A percentile compares a stretch with the other conserved stretches of the same genome.
phyloP scores from a whole-genome alignment of 2,888 invertebrate species.

The Erebia epiphron region DNA sequence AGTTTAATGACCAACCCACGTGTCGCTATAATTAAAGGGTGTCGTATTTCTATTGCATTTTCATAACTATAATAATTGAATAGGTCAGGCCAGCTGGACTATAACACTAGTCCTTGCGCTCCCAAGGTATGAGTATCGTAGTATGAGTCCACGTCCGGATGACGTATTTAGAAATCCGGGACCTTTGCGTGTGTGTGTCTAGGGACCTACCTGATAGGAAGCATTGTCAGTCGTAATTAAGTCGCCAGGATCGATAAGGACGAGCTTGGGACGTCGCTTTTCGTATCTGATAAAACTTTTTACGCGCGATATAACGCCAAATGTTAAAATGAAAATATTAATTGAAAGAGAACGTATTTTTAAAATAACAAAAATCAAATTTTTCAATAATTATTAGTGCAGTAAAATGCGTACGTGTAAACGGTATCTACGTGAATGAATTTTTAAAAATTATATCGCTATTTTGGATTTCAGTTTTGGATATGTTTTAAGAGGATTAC shows the following conservation, averaged over 20 bases:
- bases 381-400: not conserved
- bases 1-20: slow-evolving; percentile 35
- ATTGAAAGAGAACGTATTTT: not conserved
- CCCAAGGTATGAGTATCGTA: no score
- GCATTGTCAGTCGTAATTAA: no score
- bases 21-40: slow-evolving; percentile 33
- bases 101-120: no score
- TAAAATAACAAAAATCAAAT: not conserved
- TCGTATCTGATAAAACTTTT: no score
- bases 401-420: not conserved
- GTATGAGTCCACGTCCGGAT: no score
- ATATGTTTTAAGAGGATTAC: not conserved
- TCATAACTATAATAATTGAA: not conserved
- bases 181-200: no score
- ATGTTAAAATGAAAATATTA: not conserved
- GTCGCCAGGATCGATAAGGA: no score
- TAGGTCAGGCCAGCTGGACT: no score
- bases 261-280: no score
- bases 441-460: not conserved
- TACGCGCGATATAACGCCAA: no score
- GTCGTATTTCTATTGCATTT: not conserved
- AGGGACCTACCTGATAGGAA: no score
- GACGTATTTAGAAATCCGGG: no score
- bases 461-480: not conserved
- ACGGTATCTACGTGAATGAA: not conserved